These are phyloP conservation scores for Hydrozoanthus gracilis DNA, from an alignment of 92 coral and sea anemone species.

Conservation along the genomic window DNA sequence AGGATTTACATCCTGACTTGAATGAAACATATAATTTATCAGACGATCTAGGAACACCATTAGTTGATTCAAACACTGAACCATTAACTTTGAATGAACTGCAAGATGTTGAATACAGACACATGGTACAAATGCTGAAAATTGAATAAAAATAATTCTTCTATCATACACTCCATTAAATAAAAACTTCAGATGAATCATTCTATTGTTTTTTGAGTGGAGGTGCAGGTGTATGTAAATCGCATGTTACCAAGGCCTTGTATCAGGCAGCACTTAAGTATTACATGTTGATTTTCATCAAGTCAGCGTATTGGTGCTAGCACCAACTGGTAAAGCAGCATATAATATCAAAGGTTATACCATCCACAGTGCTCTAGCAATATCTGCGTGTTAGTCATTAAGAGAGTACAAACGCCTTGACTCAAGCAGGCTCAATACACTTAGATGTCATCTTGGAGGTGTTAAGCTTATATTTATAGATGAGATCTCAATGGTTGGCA, in stretches of 20 bases:
- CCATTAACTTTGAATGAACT: constrained; percentile 70
- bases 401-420: constrained; percentile 61
- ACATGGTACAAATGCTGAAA: constrained; percentile 34
- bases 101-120: constrained; percentile 60
- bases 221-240: constrained; percentile 82
- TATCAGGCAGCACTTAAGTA: constrained; percentile 35
- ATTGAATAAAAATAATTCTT: constrained; percentile 67
- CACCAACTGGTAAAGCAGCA: constrained; percentile 40
- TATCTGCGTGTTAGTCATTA: constrained; percentile 48
- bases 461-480: background rate
- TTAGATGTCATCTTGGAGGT: constrained; percentile 63
- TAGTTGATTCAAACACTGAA: constrained; percentile 57
- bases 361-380: constrained; percentile 64
- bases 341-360: constrained; percentile 1
- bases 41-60: constrained; percentile 70
- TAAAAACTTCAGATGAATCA: constrained; percentile 71
- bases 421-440: constrained; percentile 70
- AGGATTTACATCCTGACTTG: constrained; percentile 76
- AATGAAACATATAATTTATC: constrained; percentile 60
- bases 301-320: constrained; percentile 63
- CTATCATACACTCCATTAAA: constrained; percentile 67
- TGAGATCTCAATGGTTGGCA: constrained; percentile 75
- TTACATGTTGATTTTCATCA: constrained; percentile 59
- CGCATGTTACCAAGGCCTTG: background rate
- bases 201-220: constrained; percentile 73